Conservation (phyloP, 2,888 invertebrate genomes). For the Conchocele bisecta region DNA sequence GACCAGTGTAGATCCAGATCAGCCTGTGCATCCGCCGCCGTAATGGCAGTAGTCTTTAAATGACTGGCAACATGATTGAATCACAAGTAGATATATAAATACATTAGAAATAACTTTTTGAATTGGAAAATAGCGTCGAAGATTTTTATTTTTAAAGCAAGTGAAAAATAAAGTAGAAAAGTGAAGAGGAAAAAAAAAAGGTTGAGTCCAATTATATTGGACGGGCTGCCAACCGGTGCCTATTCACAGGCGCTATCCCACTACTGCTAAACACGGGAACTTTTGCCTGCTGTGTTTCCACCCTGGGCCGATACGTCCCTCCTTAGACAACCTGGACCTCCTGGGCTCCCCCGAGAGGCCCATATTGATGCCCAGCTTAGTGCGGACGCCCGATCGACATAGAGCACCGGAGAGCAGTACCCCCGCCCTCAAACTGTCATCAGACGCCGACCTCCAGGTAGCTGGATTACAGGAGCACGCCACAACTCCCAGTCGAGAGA, state of each 20-base stretch:
- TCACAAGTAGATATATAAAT: no score
- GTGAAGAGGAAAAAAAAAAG: constrained; percentile 85
- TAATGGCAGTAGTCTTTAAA: no score
- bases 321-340: constrained; percentile 96
- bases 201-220: constrained; percentile 90
- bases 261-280: constrained; percentile 92
- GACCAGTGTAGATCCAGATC: no score
- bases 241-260: constrained; percentile 90
- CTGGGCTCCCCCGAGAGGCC: constrained; percentile 92
- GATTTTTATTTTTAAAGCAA: no score
- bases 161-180: no score
- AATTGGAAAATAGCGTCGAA: no score
- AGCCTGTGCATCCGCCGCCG: no score
- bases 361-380: constrained; percentile 98
- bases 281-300: constrained; percentile 99
- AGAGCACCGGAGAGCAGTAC: constrained; percentile 87
- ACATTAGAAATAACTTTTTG: no score
- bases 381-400: constrained; percentile 94
- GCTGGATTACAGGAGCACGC: constrained; percentile 99
- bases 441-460: constrained; percentile 94
- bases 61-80: no score
- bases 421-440: constrained; percentile 97
- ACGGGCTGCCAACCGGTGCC: constrained; percentile 90
- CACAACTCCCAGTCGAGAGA: constrained; percentile 92
- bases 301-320: constrained; percentile 99